Conservation (phyloP, 2,888 invertebrate genomes). For the Dilophus febrilis region DNA sequence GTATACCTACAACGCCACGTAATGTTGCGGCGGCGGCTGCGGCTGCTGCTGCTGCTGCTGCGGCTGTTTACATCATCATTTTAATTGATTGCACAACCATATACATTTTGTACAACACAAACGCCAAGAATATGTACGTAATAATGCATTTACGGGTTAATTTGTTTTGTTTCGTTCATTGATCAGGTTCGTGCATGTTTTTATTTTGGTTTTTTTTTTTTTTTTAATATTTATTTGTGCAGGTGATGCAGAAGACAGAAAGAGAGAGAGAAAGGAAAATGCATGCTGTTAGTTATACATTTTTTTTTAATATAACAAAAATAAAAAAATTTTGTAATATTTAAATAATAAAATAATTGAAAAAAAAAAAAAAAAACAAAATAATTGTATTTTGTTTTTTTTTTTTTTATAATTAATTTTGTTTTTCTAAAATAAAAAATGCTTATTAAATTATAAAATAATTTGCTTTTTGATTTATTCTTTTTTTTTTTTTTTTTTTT, state of each 20-base stretch:
- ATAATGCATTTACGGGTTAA: too few relatives aligned
- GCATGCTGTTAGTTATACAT: constrained; percentile 14
- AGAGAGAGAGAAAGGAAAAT: constrained; percentile 22
- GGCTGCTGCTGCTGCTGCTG: neutral
- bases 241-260: too few relatives aligned
- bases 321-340: constrained; percentile 1
- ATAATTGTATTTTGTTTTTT: constrained; percentile 5
- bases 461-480: too few relatives aligned
- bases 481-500: too few relatives aligned
- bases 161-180: neutral
- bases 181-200: constrained; percentile 10
- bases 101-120: too few relatives aligned
- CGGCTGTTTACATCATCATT: too few relatives aligned
- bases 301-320: neutral
- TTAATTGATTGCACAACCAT: too few relatives aligned
- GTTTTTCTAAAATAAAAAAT: too few relatives aligned
- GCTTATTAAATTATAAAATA: too few relatives aligned
- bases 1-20: constrained; percentile 61
- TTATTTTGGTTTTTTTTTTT: neutral
- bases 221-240: constrained; percentile 4
- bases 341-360: too few relatives aligned
- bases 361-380: constrained; percentile 2
- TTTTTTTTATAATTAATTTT: neutral
- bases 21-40: constrained; percentile 51
- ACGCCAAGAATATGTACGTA: too few relatives aligned